Evolutionary conservation across 2,797 vertebrate genomes (phyloP).

Genomic region (Enteromius argenteus): DNA sequence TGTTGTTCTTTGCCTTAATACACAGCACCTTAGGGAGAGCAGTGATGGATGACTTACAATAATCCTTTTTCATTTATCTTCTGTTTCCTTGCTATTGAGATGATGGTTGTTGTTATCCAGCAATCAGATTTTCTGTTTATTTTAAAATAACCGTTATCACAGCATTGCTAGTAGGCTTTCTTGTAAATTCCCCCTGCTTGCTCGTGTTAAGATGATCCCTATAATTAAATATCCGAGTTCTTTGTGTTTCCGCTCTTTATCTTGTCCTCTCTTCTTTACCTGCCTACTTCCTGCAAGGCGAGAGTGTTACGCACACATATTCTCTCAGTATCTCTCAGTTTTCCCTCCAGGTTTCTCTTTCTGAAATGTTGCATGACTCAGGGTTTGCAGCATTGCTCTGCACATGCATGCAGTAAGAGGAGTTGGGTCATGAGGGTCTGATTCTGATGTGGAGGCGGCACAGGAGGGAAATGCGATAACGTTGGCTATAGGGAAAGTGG

Average conservation of each 20-base stretch:
- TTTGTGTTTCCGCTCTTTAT: constrained; percentile 30
- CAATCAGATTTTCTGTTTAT: constrained; percentile 28
- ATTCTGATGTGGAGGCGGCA: background rate
- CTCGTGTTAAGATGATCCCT: constrained; percentile 19
- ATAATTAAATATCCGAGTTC: constrained; percentile 29
- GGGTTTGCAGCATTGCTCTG: constrained; percentile 9
- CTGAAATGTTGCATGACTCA: constrained; percentile 31
- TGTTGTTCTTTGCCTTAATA: constrained; percentile 27
- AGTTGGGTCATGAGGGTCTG: background rate
- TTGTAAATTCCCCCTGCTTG: constrained; percentile 1
- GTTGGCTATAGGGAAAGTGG: constrained; percentile 9
- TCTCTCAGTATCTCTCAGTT: background rate
- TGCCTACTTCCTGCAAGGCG: background rate
- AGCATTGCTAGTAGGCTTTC: background rate
- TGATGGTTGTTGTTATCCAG: constrained; percentile 19
- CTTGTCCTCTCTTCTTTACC: constrained; percentile 13
- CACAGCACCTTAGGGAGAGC: constrained; percentile 19
- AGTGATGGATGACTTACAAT: constrained; percentile 29
- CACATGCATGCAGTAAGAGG: constrained; percentile 31
- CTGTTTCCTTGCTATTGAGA: constrained; percentile 2
- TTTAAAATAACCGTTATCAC: constrained; percentile 27
- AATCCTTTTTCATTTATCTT: constrained; percentile 39
- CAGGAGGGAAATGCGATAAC: constrained; percentile 8
- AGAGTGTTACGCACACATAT: background rate
- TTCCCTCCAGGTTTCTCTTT: constrained; percentile 12